Base-by-base conservation (phyloP, 2,888 invertebrate species). In the Pollenia labialis region DNA sequence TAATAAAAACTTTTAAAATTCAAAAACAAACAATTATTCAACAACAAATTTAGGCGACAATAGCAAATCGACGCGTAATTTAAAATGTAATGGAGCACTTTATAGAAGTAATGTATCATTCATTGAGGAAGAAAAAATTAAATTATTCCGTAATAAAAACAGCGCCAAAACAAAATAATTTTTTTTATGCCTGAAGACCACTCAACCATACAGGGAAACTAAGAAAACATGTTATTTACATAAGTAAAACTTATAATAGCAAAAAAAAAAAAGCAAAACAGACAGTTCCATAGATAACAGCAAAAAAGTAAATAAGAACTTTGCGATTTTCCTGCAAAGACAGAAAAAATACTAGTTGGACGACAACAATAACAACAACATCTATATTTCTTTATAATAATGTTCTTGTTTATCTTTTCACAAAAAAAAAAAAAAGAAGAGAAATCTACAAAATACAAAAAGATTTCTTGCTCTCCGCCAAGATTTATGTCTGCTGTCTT, bases 71-170 rank as follows among this genome's bases (percentile, higher is more conserved):
- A 60, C 11, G 81, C 46, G 69, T 68, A 64, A 79, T 85, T 85
- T 82, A 69, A 74, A 85, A 79, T 75, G 77, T 74, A 85, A 85
- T 85, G 74, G 50, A 79, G 85, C 74, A 74, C 48, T 82, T 85
- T 74, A 79, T 64, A 56, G 12, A 74, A 50, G 16, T 79, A 85
- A 79, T 85, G 62, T 75, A 69, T 77, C 66, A 69, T 77, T 74
- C 8, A 42, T 23, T 32, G 12, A 6, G 7, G 56, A 50, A 40
- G 3, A 18, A 54, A 48, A 54, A 32, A 12, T 4, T 8, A 40
- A 50, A 58, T 56, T 48, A 40, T 68, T 62, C 18, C 23, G 44
- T 23, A 54, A 46, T 6, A 54, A 64, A 54, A n/a, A 46, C 32
- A 50, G 42, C 46, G 50, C 18, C n/a, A 48, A 32, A 6, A 16